A percentile compares a stretch with the other conserved stretches of the same genome.
phyloP scores from a whole-genome alignment of 2,888 invertebrate species.

The Macrophya alboannulata region DNA sequence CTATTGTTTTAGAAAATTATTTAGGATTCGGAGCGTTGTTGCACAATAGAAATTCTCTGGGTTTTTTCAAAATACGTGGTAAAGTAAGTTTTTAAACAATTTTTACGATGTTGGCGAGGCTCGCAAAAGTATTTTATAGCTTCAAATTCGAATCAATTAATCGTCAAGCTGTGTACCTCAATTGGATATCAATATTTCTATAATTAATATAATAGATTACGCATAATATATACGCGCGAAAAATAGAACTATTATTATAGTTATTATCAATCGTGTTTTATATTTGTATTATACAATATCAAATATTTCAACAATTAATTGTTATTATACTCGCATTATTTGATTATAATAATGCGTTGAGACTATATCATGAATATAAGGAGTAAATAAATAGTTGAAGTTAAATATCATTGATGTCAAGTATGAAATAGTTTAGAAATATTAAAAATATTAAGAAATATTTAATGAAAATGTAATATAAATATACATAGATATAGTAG shows the following conservation, averaged over 20 bases:
- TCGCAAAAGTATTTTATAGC: slow-evolving; percentile 10
- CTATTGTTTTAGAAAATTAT: slow-evolving; percentile 91
- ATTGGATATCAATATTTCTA: slow-evolving; percentile 22
- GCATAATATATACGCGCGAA: background rate
- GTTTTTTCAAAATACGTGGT: slow-evolving; percentile 93
- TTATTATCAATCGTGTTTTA: slow-evolving; percentile 7
- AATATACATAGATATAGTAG: background rate
- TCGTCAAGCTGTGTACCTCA: slow-evolving; percentile 18
- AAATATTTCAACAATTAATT: background rate
- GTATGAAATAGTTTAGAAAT: background rate
- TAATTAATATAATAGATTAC: slow-evolving; percentile 14
- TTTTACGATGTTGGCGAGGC: background rate
- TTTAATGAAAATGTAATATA: background rate
- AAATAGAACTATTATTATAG: background rate
- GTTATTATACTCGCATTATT: slow-evolving; percentile 4
- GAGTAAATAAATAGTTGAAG: background rate
- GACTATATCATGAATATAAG: background rate
- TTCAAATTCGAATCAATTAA: slow-evolving; percentile 27
- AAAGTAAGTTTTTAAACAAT: slow-evolving; percentile 89
- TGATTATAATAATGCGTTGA: background rate
- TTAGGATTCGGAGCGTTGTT: slow-evolving; percentile 90
- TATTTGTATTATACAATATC: slow-evolving; percentile 35
- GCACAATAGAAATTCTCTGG: slow-evolving; percentile 91
- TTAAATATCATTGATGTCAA: background rate
- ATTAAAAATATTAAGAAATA: background rate